Evolutionary conservation across 2,888 invertebrate genomes (phyloP).

Genomic region (Scaptomyza polygonia): DNA sequence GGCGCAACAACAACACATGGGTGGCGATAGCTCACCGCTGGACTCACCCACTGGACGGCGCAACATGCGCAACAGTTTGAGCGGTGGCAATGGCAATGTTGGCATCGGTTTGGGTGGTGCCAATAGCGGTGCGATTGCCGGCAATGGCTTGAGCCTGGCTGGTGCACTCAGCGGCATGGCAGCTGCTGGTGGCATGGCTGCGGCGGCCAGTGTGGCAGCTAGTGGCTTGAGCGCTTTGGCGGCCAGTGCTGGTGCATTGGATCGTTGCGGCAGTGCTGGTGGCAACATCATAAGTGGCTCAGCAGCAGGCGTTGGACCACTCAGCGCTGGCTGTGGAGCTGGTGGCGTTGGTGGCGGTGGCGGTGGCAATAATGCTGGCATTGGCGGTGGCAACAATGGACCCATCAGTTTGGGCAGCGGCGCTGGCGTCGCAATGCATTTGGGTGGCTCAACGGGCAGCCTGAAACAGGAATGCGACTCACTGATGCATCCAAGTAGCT

Average conservation of each 20-base stretch:
- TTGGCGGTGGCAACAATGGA: constrained; percentile 81
- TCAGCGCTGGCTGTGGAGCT: constrained; percentile 34
- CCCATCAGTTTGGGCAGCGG: constrained; percentile 80
- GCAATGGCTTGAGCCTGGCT: constrained; percentile 62
- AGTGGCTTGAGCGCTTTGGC: constrained; percentile 69
- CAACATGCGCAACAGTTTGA: constrained; percentile 83
- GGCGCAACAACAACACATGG: constrained; percentile 83
- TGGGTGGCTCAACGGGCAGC: constrained; percentile 78
- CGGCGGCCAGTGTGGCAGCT: constrained; percentile 65
- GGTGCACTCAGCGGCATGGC: constrained; percentile 61
- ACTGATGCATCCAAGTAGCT: constrained; percentile 83
- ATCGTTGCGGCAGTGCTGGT: constrained; percentile 69
- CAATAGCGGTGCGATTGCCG: constrained; percentile 43
- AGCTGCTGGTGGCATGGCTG: constrained; percentile 75
- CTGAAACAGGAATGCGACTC: constrained; percentile 85
- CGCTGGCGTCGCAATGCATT: constrained; percentile 73
- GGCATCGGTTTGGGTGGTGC: constrained; percentile 42
- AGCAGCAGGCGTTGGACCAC: constrained; percentile 49
- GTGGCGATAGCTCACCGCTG: constrained; percentile 77
- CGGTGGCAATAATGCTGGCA: constrained; percentile 30
- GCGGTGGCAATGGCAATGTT: constrained; percentile 70
- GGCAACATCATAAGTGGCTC: constrained; percentile 69
- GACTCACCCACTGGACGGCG: constrained; percentile 84
- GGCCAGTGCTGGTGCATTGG: constrained; percentile 67
- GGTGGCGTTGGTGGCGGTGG: constrained; percentile 51